Evolutionary conservation across 2,888 invertebrate genomes (phyloP).

Genomic region (Netelia melanura): DNA sequence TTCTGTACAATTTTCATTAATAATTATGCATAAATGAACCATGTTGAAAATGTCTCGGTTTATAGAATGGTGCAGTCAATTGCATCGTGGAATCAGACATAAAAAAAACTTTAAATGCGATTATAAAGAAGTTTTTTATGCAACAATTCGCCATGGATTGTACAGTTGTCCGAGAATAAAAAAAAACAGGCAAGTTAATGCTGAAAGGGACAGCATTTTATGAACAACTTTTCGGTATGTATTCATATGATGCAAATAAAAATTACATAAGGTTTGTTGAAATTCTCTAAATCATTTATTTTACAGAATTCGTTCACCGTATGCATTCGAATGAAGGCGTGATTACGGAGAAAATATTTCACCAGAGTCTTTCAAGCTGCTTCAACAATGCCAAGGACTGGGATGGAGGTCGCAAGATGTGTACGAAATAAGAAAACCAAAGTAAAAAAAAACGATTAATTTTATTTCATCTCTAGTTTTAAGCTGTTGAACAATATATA

Average conservation of each 20-base stretch:
- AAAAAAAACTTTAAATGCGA: slow-evolving; percentile 31
- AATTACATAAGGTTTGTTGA: slow-evolving; percentile 6
- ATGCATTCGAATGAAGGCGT: slow-evolving; percentile 10
- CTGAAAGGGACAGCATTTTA: slow-evolving; percentile 40
- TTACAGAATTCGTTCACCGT: slow-evolving; percentile 30
- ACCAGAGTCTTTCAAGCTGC: slow-evolving; percentile 23
- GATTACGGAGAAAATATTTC: slow-evolving; percentile 20
- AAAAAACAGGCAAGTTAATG: slow-evolving; percentile 25
- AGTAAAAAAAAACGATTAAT: too few relatives aligned
- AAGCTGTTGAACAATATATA: too few relatives aligned
- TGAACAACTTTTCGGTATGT: slow-evolving; percentile 31
- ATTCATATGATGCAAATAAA: slow-evolving; percentile 6
- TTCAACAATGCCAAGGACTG: slow-evolving; percentile 45
- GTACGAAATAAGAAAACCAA: background rate
- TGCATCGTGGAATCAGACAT: slow-evolving; percentile 36
- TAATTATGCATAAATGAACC: too few relatives aligned
- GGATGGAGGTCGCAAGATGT: slow-evolving; percentile 45
- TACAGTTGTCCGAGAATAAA: slow-evolving; percentile 29
- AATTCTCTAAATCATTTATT: slow-evolving; percentile 26
- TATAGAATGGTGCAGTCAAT: slow-evolving; percentile 29
- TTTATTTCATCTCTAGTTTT: too few relatives aligned
- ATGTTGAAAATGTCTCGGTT: background rate
- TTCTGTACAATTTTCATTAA: background rate
- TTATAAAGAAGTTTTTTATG: slow-evolving; percentile 35
- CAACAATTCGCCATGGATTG: slow-evolving; percentile 38